phyloP scores from a whole-genome alignment of 2,797 vertebrate genomes.

The Hemibagrus guttatus region DNA sequence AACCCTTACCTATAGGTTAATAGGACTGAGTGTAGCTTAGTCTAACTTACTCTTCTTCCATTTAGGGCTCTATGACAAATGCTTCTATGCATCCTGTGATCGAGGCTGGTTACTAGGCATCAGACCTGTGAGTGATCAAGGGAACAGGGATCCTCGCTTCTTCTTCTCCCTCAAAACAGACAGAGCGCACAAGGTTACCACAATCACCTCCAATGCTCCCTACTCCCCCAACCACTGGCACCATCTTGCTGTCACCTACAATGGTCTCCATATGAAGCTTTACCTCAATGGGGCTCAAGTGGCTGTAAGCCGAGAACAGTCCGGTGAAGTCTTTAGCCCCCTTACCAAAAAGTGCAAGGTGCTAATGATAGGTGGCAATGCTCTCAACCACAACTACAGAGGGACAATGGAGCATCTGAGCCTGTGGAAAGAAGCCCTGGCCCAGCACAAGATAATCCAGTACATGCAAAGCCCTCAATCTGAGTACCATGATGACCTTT shows the following conservation, averaged over 20 bases:
- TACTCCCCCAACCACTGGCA: slow-evolving; percentile 93
- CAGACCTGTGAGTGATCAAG: slow-evolving; percentile 89
- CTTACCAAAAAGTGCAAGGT: slow-evolving; percentile 95
- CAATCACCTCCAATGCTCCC: slow-evolving; percentile 85
- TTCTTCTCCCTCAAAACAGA: slow-evolving; percentile 99
- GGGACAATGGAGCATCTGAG: slow-evolving; percentile 87
- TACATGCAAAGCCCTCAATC: slow-evolving; percentile 79
- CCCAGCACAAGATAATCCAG: slow-evolving; percentile 86
- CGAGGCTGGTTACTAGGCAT: slow-evolving; percentile 97
- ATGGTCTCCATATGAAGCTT: slow-evolving; percentile 89
- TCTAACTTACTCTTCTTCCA: slow-evolving; percentile 8
- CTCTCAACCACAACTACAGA: slow-evolving; percentile 91
- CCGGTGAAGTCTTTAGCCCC: slow-evolving; percentile 91
- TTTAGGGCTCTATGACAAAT: slow-evolving; percentile 96
- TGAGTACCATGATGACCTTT: slow-evolving; percentile 79
- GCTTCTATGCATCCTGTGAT: slow-evolving; percentile 94
- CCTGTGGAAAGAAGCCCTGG: slow-evolving; percentile 87
- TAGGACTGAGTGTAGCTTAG: neutral
- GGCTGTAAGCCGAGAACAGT: slow-evolving; percentile 89
- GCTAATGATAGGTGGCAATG: slow-evolving; percentile 92
- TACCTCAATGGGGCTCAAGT: slow-evolving; percentile 94
- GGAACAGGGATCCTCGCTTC: slow-evolving; percentile 91
- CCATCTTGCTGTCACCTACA: slow-evolving; percentile 88
- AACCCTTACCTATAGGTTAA: neutral
- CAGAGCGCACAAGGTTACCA: slow-evolving; percentile 92